A percentile compares a stretch with the other conserved stretches of the same genome.
These are phyloP conservation scores for Ciconia maguari DNA, from an alignment of 2,113 vertebrate genomes.

Conservation along the genomic window DNA sequence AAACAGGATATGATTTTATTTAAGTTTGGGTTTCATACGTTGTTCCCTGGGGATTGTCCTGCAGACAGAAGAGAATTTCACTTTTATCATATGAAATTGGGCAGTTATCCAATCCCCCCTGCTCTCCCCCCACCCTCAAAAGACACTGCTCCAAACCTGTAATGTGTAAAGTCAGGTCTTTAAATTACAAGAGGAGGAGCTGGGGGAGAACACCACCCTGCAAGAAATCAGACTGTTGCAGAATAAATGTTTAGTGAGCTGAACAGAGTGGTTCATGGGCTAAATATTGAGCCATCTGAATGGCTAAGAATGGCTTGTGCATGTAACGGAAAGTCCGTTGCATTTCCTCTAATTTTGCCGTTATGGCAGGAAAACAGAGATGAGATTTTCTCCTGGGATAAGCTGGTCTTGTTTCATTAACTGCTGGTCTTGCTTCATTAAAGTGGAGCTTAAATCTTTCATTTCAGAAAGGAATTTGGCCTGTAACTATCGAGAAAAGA, in stretches of 20 bases:
- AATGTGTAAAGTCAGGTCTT: conserved; percentile 53
- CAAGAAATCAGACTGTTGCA: conserved; percentile 35
- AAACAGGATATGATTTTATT: conserved; percentile 85
- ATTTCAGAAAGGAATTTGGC: background rate
- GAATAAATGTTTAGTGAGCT: background rate
- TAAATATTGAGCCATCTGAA: background rate
- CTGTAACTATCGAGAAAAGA: background rate
- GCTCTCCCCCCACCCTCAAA: conserved; percentile 4
- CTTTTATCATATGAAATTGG: conserved; percentile 78
- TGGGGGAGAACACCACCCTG: conserved; percentile 1
- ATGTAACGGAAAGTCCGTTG: background rate
- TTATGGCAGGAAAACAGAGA: background rate
- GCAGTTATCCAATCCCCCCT: conserved; percentile 60
- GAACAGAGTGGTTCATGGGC: background rate
- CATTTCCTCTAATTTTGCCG: background rate
- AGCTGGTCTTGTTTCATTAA: background rate
- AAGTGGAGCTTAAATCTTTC: background rate
- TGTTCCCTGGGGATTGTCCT: conserved; percentile 71
- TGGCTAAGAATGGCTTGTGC: background rate
- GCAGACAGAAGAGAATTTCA: conserved; percentile 83
- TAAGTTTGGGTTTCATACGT: conserved; percentile 78
- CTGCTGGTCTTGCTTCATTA: background rate
- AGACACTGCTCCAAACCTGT: conserved; percentile 54
- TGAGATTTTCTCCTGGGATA: background rate
- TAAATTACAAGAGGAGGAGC: conserved; percentile 53